These are phyloP conservation scores for Rhopalosiphum maidis DNA, from an alignment of 1,140 invertebrate species.

Conservation along the genomic window DNA sequence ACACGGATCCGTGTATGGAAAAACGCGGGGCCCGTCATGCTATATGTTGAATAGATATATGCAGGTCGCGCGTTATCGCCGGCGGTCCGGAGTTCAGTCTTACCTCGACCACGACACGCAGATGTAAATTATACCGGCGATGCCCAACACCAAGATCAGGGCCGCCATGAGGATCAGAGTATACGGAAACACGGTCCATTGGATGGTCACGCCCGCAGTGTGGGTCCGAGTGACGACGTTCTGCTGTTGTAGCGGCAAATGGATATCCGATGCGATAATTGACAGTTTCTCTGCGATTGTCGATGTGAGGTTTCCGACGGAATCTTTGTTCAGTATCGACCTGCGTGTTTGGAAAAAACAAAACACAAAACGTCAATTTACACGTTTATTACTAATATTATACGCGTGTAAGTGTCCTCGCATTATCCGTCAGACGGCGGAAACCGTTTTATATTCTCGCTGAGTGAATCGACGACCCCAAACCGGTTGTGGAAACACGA, in stretches of 20 bases:
- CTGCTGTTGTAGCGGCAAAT: conserved; percentile 68
- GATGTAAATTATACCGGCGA: conserved; percentile 87
- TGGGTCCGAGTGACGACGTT: conserved; percentile 64
- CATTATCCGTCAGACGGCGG: not conserved
- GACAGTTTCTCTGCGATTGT: conserved; percentile 71
- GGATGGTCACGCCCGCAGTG: conserved; percentile 69
- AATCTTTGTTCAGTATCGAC: conserved; percentile 60
- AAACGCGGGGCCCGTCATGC: not conserved
- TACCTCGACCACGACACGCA: conserved; percentile 92
- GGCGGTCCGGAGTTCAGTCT: conserved; percentile 59
- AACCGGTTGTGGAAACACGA: not conserved
- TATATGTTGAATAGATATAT: not conserved
- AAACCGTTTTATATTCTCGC: not conserved
- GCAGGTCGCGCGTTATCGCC: not conserved
- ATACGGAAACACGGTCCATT: conserved; percentile 81
- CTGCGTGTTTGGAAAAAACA: conserved; percentile 29
- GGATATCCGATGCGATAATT: conserved; percentile 73
- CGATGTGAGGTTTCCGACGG: conserved; percentile 71
- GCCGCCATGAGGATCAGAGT: conserved; percentile 85
- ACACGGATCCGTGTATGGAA: not conserved
- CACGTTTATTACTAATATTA: not conserved
- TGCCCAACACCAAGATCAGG: conserved; percentile 83
- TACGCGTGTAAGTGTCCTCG: not conserved
- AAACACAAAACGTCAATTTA: conserved; percentile 7
- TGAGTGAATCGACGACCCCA: not conserved